phyloP scores from a whole-genome alignment of 2,113 vertebrate species.

The Dicentrarchus labrax region DNA sequence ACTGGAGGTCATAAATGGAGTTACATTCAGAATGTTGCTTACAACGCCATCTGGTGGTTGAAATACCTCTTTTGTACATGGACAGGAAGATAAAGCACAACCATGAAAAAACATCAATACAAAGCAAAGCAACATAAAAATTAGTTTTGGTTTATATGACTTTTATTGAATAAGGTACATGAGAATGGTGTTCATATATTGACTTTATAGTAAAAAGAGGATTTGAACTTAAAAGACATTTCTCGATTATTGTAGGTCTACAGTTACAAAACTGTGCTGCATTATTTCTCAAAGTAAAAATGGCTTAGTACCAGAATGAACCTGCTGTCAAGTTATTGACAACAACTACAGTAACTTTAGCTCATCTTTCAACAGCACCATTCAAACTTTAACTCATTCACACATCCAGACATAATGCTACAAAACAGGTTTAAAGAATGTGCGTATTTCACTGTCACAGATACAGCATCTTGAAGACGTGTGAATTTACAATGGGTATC shows the following conservation, averaged over 20 bases:
- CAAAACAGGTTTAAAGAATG: neutral
- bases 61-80: neutral
- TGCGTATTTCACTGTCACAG: neutral
- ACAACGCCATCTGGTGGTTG: constrained; percentile 2
- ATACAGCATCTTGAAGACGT: neutral
- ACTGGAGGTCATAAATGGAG: neutral
- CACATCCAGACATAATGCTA: neutral
- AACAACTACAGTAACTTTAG: neutral
- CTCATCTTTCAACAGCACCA: neutral
- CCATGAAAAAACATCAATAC: neutral
- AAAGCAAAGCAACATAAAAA: neutral
- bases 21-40: neutral
- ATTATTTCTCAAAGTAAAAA: neutral
- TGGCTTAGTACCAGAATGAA: neutral
- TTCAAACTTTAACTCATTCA: neutral
- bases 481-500: neutral
- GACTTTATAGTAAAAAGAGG: neutral
- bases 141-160: neutral
- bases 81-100: neutral
- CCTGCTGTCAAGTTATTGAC: neutral
- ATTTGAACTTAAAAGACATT: neutral
- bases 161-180: constrained; percentile 52
- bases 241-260: neutral
- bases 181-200: neutral
- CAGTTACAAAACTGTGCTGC: neutral